Evolutionary conservation across 2,888 invertebrate genomes (phyloP).

Genomic region (Nephrotoma flavescens): DNA sequence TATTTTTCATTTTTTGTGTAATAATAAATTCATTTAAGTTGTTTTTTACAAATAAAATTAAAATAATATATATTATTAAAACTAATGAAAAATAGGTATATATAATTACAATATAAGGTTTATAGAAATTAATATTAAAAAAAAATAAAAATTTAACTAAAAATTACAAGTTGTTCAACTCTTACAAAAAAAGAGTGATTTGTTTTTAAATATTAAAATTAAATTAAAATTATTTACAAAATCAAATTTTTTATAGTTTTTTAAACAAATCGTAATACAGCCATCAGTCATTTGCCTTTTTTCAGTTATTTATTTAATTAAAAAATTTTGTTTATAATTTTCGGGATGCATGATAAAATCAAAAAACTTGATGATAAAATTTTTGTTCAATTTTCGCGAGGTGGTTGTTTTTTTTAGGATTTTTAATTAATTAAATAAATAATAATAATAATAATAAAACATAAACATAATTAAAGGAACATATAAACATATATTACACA

Average conservation of each 20-base stretch:
- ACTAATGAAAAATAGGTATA: not conserved
- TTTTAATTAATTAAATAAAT: not conserved
- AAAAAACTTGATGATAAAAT: not conserved
- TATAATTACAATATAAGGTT: not conserved
- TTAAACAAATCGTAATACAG: not conserved
- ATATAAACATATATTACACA: not conserved
- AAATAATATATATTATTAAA: not conserved
- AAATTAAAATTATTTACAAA: not conserved
- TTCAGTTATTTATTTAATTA: not conserved
- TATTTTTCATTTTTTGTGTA: not conserved
- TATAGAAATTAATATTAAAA: not conserved
- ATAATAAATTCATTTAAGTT: not conserved
- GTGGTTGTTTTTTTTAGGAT: not conserved
- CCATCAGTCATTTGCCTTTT: not conserved
- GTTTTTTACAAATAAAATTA: not conserved
- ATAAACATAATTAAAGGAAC: not conserved
- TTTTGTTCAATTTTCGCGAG: not conserved
- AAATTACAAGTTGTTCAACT: not conserved
- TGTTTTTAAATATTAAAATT: not conserved
- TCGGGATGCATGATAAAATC: not conserved
- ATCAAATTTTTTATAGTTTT: not conserved
- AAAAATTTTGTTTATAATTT: not conserved
- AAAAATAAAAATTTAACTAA: not conserved
- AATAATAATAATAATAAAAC: not conserved
- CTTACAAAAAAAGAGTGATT: not conserved